These are phyloP conservation scores for Pissodes strobi DNA, from an alignment of 1,140 invertebrate genomes.

Conservation along the genomic window DNA sequence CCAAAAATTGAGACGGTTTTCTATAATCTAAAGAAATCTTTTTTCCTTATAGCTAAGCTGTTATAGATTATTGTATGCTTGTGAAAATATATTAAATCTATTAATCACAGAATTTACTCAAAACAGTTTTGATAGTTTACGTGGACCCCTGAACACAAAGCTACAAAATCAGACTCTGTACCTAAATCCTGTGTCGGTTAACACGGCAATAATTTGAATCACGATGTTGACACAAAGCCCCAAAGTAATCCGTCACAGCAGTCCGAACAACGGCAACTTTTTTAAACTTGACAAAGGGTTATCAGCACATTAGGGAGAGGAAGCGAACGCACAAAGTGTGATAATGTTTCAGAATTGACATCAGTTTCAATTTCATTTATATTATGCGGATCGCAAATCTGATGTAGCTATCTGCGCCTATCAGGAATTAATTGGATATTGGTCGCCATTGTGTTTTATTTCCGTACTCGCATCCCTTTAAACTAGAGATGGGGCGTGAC, in stretches of 20 bases:
- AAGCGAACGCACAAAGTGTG: constrained; percentile 42
- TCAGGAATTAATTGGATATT: constrained; percentile 52
- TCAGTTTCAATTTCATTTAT: constrained; percentile 53
- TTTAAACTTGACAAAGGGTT: constrained; percentile 47
- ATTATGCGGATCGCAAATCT: constrained; percentile 51
- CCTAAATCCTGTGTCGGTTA: constrained; percentile 38
- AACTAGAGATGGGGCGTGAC: too few species aligned
- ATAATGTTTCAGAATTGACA: constrained; percentile 53
- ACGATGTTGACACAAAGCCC: constrained; percentile 55
- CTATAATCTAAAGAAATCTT: too few species aligned
- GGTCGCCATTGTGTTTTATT: constrained; percentile 27
- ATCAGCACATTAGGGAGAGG: constrained; percentile 12
- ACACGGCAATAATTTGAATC: constrained; percentile 52
- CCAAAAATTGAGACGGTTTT: too few species aligned
- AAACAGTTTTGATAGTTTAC: too few species aligned
- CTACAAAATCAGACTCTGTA: not conserved
- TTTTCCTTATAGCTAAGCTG: too few species aligned
- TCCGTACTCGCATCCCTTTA: constrained; percentile 14
- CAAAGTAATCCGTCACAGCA: constrained; percentile 53
- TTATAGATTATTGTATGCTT: too few species aligned
- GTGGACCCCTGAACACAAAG: too few species aligned
- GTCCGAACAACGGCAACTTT: constrained; percentile 46
- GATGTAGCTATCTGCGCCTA: constrained; percentile 45
- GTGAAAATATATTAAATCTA: too few species aligned
- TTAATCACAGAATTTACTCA: too few species aligned